Evolutionary conservation across 2,113 vertebrate genomes (phyloP).

Genomic region (Myotis lucifugus): DNA sequence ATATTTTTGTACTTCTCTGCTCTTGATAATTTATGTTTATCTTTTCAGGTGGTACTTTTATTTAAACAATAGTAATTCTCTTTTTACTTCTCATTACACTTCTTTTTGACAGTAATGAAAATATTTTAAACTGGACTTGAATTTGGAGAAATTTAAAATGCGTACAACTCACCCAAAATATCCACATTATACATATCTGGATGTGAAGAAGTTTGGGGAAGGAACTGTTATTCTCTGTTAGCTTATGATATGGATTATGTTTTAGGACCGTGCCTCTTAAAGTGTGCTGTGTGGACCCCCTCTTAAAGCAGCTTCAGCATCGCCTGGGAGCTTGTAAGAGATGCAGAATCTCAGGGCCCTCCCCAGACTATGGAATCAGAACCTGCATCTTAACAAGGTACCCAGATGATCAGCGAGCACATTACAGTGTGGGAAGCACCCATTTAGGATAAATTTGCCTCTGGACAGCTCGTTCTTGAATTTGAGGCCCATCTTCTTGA

Average conservation of each 20-base stretch:
- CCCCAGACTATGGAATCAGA: background rate
- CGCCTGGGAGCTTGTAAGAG: background rate
- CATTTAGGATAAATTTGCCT: background rate
- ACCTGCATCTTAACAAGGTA: background rate
- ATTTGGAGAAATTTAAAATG: background rate
- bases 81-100: background rate
- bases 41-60: background rate
- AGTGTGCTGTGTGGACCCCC: background rate
- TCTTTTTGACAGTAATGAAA: background rate
- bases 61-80: background rate
- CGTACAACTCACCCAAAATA: background rate
- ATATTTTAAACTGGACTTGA: conserved; percentile 27
- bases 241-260: background rate
- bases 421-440: background rate
- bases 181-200: background rate
- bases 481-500: background rate
- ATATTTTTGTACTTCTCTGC: background rate
- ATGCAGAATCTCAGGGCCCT: background rate
- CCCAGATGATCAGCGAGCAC: background rate
- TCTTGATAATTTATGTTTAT: background rate
- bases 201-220: background rate
- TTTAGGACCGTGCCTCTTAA: background rate
- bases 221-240: background rate
- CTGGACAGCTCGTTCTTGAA: background rate
- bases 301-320: background rate